These are phyloP conservation scores for Sesamia nonagrioides DNA, from an alignment of 1,140 invertebrate genomes.

Conservation along the genomic window DNA sequence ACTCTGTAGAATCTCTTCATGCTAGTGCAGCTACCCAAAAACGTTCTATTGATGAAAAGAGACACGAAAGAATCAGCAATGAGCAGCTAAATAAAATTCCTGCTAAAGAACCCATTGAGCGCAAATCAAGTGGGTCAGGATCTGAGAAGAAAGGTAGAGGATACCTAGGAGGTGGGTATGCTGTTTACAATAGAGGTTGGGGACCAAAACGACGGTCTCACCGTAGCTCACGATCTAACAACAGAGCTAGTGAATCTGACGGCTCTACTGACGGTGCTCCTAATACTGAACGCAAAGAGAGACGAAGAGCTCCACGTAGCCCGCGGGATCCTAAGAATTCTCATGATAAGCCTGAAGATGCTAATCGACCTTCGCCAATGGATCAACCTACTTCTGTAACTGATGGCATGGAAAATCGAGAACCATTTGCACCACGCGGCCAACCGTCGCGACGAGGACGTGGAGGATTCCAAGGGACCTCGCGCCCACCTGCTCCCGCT, in stretches of 20 bases:
- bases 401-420: constrained; percentile 78
- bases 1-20: constrained; percentile 68
- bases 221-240: constrained; percentile 81
- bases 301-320: constrained; percentile 76
- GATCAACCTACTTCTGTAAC: constrained; percentile 59
- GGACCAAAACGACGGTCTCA: constrained; percentile 78
- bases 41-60: constrained; percentile 73
- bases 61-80: constrained; percentile 71
- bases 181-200: constrained; percentile 82
- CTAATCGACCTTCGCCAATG: constrained; percentile 53
- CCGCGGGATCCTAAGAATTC: constrained; percentile 77
- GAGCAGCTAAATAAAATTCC: constrained; percentile 76
- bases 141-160: constrained; percentile 86
- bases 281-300: constrained; percentile 78
- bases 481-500: constrained; percentile 83
- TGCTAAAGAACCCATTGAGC: constrained; percentile 81
- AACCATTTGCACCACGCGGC: constrained; percentile 93
- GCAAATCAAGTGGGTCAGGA: constrained; percentile 86
- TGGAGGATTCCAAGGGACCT: constrained; percentile 89
- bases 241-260: constrained; percentile 84
- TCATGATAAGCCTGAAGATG: constrained; percentile 73
- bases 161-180: constrained; percentile 79
- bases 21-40: constrained; percentile 65
- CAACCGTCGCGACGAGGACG: constrained; percentile 94
- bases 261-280: constrained; percentile 78